Evolutionary conservation across 2,113 vertebrate genomes (phyloP).

Genomic region (Planiliza haematocheilus): DNA sequence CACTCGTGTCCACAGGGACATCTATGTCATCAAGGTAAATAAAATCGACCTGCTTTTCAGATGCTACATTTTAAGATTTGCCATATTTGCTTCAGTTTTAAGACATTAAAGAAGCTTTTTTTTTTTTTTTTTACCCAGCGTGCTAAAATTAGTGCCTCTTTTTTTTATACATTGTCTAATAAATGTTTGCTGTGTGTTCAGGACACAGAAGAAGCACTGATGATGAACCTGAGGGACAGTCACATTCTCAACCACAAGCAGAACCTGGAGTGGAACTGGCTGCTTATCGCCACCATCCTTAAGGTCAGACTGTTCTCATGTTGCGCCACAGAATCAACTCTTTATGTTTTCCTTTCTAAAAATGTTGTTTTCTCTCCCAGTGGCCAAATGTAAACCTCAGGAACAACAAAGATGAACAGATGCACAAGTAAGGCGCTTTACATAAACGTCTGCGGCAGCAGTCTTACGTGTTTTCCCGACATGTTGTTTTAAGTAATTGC

Average conservation of each 20-base stretch:
- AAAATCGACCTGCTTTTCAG: neutral
- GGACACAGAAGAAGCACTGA: constrained; percentile 97
- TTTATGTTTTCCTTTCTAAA: neutral
- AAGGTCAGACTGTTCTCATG: constrained; percentile 85
- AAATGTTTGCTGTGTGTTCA: constrained; percentile 62
- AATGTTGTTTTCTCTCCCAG: constrained; percentile 80
- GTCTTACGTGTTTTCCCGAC: neutral
- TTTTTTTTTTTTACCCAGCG: too few species aligned
- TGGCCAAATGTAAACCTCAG: constrained; percentile 98
- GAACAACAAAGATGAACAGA: constrained; percentile 98
- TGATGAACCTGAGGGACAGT: constrained; percentile 95
- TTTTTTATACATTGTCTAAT: neutral
- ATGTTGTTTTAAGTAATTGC: neutral
- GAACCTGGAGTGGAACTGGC: constrained; percentile 98
- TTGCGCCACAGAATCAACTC: neutral
- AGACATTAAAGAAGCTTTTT: neutral
- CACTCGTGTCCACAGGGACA: constrained; percentile 90
- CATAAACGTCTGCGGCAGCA: neutral
- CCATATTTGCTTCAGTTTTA: neutral
- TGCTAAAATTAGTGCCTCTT: too few species aligned
- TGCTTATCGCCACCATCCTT: constrained; percentile 95
- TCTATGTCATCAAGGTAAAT: constrained; percentile 94
- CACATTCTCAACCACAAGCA: constrained; percentile 98
- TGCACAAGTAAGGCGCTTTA: constrained; percentile 89
- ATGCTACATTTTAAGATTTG: neutral